Evolutionary conservation across 2,113 vertebrate species (phyloP).

Genomic region (Lichenostomus cassidix): DNA sequence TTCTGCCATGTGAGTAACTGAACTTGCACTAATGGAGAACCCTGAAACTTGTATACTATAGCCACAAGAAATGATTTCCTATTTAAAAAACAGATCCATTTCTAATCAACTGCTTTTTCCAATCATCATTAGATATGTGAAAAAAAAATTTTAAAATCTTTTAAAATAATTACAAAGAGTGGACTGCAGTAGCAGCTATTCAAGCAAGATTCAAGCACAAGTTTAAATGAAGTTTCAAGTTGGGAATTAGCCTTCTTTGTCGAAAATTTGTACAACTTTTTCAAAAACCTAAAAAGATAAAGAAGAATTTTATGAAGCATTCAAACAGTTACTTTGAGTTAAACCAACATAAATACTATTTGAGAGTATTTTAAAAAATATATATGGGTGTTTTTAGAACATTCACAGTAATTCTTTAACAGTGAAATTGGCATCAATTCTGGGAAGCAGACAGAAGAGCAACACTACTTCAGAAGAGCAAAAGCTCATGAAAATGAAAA

Average conservation of each 20-base stretch:
- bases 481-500: background rate
- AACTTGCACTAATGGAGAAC: constrained; percentile 40
- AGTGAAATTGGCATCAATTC: background rate
- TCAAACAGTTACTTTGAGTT: background rate
- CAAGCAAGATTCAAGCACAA: constrained; percentile 77
- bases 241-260: constrained; percentile 83
- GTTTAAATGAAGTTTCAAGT: constrained; percentile 39
- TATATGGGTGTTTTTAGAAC: background rate
- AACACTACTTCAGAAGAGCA: background rate
- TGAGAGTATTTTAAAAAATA: background rate
- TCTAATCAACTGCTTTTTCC: constrained; percentile 62
- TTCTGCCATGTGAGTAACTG: constrained; percentile 55
- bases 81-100: constrained; percentile 43
- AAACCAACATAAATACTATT: background rate
- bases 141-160: constrained; percentile 43
- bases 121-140: constrained; percentile 62
- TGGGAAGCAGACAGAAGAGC: background rate
- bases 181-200: constrained; percentile 74
- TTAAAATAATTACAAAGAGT: constrained; percentile 71
- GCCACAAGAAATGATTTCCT: constrained; percentile 28
- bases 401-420: background rate
- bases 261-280: constrained; percentile 88
- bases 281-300: constrained; percentile 85
- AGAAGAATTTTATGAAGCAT: background rate
- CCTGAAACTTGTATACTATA: constrained; percentile 21